Base-by-base conservation (phyloP, 1,140 invertebrate species). In the Globodera rostochiensis region DNA sequence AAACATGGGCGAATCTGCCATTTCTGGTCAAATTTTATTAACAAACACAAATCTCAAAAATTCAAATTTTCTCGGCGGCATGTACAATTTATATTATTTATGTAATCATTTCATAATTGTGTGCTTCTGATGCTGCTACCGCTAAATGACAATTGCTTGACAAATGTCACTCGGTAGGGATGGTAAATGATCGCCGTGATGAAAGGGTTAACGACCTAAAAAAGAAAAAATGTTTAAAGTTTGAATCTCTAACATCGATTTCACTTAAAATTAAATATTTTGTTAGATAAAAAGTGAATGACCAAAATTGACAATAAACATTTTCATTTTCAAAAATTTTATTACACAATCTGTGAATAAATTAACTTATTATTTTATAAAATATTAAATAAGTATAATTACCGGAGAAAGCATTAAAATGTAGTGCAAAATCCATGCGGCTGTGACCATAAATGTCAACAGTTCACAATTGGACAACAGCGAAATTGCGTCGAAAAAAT, bases 161-260 rank as follows among this genome's bases (percentile, higher is more conserved):
- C 74, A 76, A 76, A 76, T 46, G 66, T 64, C 77, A 78, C 66
- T 49, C 77, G 64, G 47, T 78, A 78, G 21, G 77, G 77, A 69
- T 78, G 77, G 49, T 78, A 78, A 78, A 78, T 78, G 70, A 69
- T 69, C 9, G 77, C 77, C 5, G 77, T 78, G 46, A 78, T 78
- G 49, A 66, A 78, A 45, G 77, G 77, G 47, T 78, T 78, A 25
- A 78, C 36, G 6, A 78, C 70, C 77, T 78, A 46, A 13, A 78
- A 57, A 19, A 75, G 36, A 53, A 53, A 7, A 50, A 47, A 49
- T 75, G 6, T 53, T 9, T 11, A 53, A 9, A 53, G 11, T 53
- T 53, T 53, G 50, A 53, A 53, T 53, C 53, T 53, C 15, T 6
- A 11, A 11, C 2, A 53, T 53, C 8, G 4, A 53, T 3, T 53